Evolutionary conservation across 2,888 invertebrate genomes (phyloP).

Genomic region (Graphium colonna): DNA sequence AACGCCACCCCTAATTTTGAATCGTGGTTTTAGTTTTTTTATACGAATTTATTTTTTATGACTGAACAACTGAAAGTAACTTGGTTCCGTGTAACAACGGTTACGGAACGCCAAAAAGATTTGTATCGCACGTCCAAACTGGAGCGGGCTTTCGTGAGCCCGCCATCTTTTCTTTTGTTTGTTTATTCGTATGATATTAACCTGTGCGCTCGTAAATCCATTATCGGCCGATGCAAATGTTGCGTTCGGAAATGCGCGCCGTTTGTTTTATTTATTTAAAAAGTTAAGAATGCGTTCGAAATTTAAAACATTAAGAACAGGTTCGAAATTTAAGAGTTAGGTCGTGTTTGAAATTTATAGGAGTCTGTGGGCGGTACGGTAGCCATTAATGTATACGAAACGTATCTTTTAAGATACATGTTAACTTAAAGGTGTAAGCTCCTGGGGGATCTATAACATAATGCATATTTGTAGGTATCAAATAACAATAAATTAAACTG

Average conservation of each 20-base stretch:
- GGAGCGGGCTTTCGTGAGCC: constrained; percentile 23
- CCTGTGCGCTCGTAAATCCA: constrained; percentile 25
- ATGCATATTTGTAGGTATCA: too few relatives aligned
- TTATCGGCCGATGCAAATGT: constrained; percentile 23
- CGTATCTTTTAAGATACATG: too few relatives aligned
- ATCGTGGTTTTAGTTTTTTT: too few relatives aligned
- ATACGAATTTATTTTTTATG: neutral
- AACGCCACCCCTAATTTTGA: too few relatives aligned
- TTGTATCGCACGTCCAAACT: constrained; percentile 18
- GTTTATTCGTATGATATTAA: constrained; percentile 22
- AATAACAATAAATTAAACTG: too few relatives aligned
- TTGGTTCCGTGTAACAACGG: neutral
- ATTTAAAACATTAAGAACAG: neutral
- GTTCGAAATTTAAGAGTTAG: neutral
- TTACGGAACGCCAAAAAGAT: constrained; percentile 18
- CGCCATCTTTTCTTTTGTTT: constrained; percentile 13
- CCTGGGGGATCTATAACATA: too few relatives aligned
- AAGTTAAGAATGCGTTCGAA: neutral
- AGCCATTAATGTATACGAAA: too few relatives aligned
- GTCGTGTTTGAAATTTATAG: neutral
- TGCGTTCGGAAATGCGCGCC: constrained; percentile 2
- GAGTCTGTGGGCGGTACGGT: too few relatives aligned
- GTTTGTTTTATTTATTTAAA: constrained; percentile 1
- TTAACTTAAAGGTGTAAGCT: too few relatives aligned
- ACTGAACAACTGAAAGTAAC: too few relatives aligned